Evolutionary conservation across 2,113 vertebrate genomes (phyloP).

Genomic region (Cyanocitta stelleri): DNA sequence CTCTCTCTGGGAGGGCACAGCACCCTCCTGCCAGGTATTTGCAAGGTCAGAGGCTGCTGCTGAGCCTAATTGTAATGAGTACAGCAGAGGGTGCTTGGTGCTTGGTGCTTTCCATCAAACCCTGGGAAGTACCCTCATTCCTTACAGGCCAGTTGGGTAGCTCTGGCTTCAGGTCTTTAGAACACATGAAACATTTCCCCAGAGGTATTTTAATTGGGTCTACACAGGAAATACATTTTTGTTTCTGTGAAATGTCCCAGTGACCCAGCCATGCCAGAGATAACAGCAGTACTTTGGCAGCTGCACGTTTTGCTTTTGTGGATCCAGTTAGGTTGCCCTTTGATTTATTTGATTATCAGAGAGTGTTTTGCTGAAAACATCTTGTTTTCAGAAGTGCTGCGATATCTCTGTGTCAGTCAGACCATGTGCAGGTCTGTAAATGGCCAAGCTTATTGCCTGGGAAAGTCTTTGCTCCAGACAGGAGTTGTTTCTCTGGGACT

Average conservation of each 20-base stretch:
- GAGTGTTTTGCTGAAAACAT: conserved; percentile 31
- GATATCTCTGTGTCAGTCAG: not conserved
- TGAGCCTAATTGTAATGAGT: not conserved
- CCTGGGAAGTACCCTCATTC: not conserved
- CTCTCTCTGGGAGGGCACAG: not conserved
- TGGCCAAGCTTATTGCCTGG: not conserved
- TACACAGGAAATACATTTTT: conserved; percentile 49
- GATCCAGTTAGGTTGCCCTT: conserved; percentile 38
- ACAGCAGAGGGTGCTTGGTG: not conserved
- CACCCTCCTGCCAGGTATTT: not conserved
- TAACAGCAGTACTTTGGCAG: conserved; percentile 55
- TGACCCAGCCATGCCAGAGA: conserved; percentile 59
- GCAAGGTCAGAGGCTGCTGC: conserved; percentile 6
- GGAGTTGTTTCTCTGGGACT: not conserved
- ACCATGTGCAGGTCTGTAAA: not conserved
- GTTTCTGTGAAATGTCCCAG: conserved; percentile 45
- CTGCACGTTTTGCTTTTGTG: not conserved
- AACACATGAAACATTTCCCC: not conserved
- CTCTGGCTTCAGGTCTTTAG: conserved; percentile 30
- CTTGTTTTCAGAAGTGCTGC: not conserved
- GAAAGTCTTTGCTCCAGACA: not conserved
- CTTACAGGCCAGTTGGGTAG: not conserved
- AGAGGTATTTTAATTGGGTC: conserved; percentile 8
- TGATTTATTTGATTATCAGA: conserved; percentile 56
- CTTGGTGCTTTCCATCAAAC: not conserved